Base-by-base conservation (phyloP, 2,113 vertebrate genomes). In the Actenoides hombroni region DNA sequence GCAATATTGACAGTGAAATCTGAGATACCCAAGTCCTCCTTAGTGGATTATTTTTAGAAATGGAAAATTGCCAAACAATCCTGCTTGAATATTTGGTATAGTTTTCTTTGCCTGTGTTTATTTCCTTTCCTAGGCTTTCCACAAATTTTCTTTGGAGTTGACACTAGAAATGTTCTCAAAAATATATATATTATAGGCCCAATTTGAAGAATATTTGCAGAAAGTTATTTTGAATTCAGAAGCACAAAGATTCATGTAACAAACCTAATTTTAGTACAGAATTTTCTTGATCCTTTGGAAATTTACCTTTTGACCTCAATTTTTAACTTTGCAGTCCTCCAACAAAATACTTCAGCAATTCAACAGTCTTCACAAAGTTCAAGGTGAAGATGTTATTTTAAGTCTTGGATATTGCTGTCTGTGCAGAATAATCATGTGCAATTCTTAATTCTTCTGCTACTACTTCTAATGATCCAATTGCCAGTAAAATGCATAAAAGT, bases 391-490 rank as follows among this genome's bases (percentile, higher is more conserved):
- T 29, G 23, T 69, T 94, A 70, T 93, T 94, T 87, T 74, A 71
- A 94, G 74, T 80, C 61, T 73, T 67, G 44, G n/a, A 65, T 96
- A 96, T 80, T 96, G 95, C 95, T 94, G 65, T 84, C 92, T 92
- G 39, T 0, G 7, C 81, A 91, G 65, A 95, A 95, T 88, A 80
- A 93, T 92, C 85, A 59, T 69, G 53, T 82, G 65, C 77, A 76
- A 84, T 89, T 89, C 86, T 89, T 89, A 94, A 67, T 94, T 87
- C 56, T 93, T 95, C 61, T 95, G 54, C 77, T 92, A 42, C 80
- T 84, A 82, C 77, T 93, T 94, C 86, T 94, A 96, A 97, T 94
- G 88, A 91, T 67, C 88, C 94, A 96, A 96, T 96, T 97, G 96
- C 74, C 77, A 95, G 92, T 93, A 93, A 97, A 95, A 95, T 80